These are phyloP conservation scores for Axea sp. DNA, from an alignment of 2,888 invertebrate species.

Conservation along the genomic window DNA sequence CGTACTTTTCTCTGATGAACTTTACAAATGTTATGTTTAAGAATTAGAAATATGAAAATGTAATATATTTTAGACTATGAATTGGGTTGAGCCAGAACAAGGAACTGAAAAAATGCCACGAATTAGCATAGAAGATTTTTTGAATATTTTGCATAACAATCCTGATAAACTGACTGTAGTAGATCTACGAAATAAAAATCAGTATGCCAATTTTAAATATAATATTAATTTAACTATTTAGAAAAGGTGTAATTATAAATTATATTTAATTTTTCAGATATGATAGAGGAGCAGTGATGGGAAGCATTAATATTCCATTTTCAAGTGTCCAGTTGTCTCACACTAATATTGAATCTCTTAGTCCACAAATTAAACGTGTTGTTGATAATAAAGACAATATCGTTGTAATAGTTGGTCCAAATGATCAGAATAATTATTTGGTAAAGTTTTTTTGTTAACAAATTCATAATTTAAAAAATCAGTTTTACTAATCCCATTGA, in stretches of 20 bases:
- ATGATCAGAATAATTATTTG: conserved; percentile 88
- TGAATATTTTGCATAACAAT: conserved; percentile 85
- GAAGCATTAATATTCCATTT: conserved; percentile 94
- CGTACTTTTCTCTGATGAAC: too few species aligned
- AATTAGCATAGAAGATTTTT: conserved; percentile 91
- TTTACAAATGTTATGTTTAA: too few species aligned
- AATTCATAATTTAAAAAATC: conserved; percentile 21
- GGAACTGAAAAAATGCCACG: conserved; percentile 82
- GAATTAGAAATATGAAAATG: too few species aligned
- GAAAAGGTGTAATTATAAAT: too few species aligned
- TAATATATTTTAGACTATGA: conserved; percentile 65
- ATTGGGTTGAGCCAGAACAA: conserved; percentile 74
- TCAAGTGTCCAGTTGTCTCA: conserved; percentile 87
- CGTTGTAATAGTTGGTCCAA: conserved; percentile 89
- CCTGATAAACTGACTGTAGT: conserved; percentile 82
- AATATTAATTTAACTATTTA: too few species aligned
- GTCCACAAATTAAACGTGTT: conserved; percentile 82
- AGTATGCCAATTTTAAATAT: conserved; percentile 78
- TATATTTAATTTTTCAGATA: too few species aligned
- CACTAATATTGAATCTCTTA: conserved; percentile 85
- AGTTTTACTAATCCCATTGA: conserved; percentile 4
- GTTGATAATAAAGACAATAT: conserved; percentile 84
- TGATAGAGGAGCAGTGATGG: conserved; percentile 88
- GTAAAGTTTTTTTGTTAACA: conserved; percentile 79
- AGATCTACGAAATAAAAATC: conserved; percentile 85